Base-by-base conservation (phyloP, 1,140 invertebrate genomes). In the Heterodera carotae region DNA sequence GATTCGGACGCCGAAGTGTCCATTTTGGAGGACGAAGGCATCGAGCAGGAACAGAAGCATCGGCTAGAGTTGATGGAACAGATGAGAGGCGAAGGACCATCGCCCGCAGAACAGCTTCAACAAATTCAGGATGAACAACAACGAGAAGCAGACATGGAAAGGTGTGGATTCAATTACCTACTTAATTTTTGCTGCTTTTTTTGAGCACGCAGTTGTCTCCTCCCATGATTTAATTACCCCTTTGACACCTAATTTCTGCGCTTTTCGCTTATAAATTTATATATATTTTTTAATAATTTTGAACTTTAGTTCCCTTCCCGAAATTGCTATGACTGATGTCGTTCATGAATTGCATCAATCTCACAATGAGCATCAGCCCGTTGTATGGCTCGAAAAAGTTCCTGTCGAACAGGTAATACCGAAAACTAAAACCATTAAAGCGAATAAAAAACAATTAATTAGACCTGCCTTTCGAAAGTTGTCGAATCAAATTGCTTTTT, bases 1-100 rank as follows among this genome's bases (percentile, higher is more conserved):
- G 60, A 62, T 31, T 62, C 60, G 60, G 60, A 62, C 60, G 60
- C n/a, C 7, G 60, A 62, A 62, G 60, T 62, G 7, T 0, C n/a
- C 8, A 8, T 62, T 8, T 8, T 25, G 8, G 60, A 62, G 60
- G 60, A 62, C 8, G 60, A 62, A 22, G n/a, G 22, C n/a, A 18
- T 31, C n/a, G 60, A 62, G 3, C 60, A 62, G 7, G n/a, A 62
- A 62, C 29, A 15, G 39, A 43, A 43, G 1, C 39, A 43, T 1
- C 39, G 3, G 3, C 39, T 10, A 12, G 39, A 43, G 15, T 12
- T 43, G 48, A 22, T 56, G 27, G 62, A 66, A 34, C 62, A 66
- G 25, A 10, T 31, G 62, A 29, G 25, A 0, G 29, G 22, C 27
- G 27, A 66, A 66, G 27, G 6, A 22, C 62, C 62, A 12, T 66